These are phyloP conservation scores for Rachycentron canadum DNA, from an alignment of 2,797 vertebrate species.

Conservation along the genomic window DNA sequence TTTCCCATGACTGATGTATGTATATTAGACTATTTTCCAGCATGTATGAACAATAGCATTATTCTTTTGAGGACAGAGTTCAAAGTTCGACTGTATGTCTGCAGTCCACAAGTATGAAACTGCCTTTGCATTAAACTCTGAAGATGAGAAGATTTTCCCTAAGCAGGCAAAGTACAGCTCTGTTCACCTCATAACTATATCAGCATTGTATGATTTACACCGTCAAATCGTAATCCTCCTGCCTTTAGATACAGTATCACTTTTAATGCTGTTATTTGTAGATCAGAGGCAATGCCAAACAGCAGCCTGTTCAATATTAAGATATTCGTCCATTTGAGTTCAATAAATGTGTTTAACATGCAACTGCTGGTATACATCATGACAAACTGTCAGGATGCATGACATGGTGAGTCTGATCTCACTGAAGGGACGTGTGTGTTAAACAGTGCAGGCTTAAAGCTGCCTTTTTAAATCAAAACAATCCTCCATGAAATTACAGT, in stretches of 20 bases:
- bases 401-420: neutral
- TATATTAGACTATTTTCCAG: neutral
- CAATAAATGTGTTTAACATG: slow-evolving; percentile 3
- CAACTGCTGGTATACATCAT: neutral
- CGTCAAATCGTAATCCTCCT: slow-evolving; percentile 74
- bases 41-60: slow-evolving; percentile 5
- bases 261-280: slow-evolving; percentile 68
- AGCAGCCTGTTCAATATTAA: slow-evolving; percentile 11
- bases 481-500: slow-evolving; percentile 48
- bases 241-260: slow-evolving; percentile 70
- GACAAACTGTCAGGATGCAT: slow-evolving; percentile 18
- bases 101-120: slow-evolving; percentile 36
- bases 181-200: slow-evolving; percentile 46
- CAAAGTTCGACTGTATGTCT: slow-evolving; percentile 13
- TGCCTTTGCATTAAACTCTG: slow-evolving; percentile 56
- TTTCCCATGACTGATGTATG: neutral
- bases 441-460: slow-evolving; percentile 15
- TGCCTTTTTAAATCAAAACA: slow-evolving; percentile 39
- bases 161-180: slow-evolving; percentile 36
- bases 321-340: slow-evolving; percentile 5
- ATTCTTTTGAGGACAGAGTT: slow-evolving; percentile 6
- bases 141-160: slow-evolving; percentile 67
- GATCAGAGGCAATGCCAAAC: slow-evolving; percentile 45
- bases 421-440: slow-evolving; percentile 1
- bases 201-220: slow-evolving; percentile 68